Evolutionary conservation across 2,888 invertebrate genomes (phyloP).

Genomic region (Therioaphis trifolii): DNA sequence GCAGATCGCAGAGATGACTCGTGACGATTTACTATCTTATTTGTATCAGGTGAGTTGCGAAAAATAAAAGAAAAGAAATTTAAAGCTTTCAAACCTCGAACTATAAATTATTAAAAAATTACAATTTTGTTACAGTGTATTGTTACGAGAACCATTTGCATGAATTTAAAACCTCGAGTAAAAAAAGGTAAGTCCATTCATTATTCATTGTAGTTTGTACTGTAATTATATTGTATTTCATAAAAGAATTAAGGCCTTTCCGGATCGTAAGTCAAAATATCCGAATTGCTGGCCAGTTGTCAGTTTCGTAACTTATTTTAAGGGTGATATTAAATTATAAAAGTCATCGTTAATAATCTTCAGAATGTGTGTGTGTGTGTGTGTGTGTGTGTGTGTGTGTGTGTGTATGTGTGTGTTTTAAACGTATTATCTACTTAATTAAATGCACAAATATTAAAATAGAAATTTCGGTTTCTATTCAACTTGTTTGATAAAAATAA

Average conservation of each 20-base stretch:
- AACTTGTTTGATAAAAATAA: no score
- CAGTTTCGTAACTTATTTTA: not conserved
- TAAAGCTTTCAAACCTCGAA: not conserved
- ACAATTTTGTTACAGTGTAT: conserved; percentile 45
- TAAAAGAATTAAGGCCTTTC: not conserved
- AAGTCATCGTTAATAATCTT: no score
- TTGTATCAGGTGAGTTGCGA: conserved; percentile 50
- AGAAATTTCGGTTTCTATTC: no score
- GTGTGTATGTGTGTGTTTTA: no score
- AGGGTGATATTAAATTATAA: no score
- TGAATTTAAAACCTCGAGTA: conserved; percentile 59
- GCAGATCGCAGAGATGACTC: conserved; percentile 58
- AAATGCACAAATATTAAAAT: no score
- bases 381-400: no score
- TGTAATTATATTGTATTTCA: not conserved
- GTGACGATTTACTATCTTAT: conserved; percentile 56
- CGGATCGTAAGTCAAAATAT: not conserved
- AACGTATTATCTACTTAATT: no score
- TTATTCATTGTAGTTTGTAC: not conserved
- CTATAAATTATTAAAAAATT: not conserved
- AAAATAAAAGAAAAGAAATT: not conserved
- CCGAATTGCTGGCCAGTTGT: not conserved
- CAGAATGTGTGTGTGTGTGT: no score
- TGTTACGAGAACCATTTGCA: conserved; percentile 55
- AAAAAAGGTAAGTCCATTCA: conserved; percentile 50